These are phyloP conservation scores for Anguilla rostrata DNA, from an alignment of 2,113 vertebrate genomes.

Conservation along the genomic window DNA sequence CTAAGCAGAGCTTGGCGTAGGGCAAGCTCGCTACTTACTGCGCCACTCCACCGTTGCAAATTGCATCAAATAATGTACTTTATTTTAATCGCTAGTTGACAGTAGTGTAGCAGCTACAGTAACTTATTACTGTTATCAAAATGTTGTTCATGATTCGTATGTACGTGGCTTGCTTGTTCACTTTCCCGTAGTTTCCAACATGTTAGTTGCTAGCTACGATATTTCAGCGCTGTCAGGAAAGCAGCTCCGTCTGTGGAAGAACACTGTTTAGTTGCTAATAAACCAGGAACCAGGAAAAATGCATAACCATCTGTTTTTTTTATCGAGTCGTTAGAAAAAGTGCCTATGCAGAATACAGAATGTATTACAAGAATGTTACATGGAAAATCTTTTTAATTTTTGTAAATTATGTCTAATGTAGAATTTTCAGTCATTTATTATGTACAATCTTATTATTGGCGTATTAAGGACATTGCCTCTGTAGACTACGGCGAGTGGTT, in stretches of 20 bases:
- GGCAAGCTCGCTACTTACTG: constrained; percentile 59
- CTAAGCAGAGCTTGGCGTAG: constrained; percentile 51
- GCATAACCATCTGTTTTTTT: not conserved
- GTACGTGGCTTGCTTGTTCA: constrained; percentile 14
- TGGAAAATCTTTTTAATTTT: not conserved
- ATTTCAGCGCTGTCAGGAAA: not conserved
- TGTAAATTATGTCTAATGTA: no score
- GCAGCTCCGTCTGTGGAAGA: not conserved
- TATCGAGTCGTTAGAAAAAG: not conserved
- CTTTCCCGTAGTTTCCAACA: constrained; percentile 34
- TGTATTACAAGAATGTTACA: not conserved
- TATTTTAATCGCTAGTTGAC: constrained; percentile 11
- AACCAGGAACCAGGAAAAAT: not conserved
- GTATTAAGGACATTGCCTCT: constrained; percentile 65
- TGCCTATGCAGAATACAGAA: not conserved
- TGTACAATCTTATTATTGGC: constrained; percentile 35
- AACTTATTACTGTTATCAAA: constrained; percentile 17
- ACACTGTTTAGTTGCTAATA: not conserved
- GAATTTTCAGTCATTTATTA: no score
- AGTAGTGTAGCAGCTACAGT: not conserved
- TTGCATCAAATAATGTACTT: not conserved
- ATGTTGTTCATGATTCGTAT: constrained; percentile 7
- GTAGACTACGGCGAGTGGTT: constrained; percentile 47
- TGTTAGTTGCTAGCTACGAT: not conserved
- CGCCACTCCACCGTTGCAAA: constrained; percentile 58